These are phyloP conservation scores for Betta splendens DNA, from an alignment of 2,797 vertebrate species.

Conservation along the genomic window DNA sequence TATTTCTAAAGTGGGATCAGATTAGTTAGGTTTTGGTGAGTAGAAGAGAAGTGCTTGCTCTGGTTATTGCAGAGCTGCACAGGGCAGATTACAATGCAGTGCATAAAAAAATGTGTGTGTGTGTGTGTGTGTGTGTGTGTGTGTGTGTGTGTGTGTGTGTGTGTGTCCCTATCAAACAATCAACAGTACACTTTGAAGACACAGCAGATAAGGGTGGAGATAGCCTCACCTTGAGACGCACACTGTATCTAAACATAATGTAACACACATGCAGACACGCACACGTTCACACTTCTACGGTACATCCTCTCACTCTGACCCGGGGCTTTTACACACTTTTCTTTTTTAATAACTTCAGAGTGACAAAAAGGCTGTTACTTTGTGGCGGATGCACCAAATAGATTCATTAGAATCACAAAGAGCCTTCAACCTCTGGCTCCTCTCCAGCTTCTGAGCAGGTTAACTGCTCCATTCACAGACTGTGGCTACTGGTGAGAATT, in stretches of 20 bases:
- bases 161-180: conserved; percentile 61
- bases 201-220: conserved; percentile 69
- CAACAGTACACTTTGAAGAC: conserved; percentile 73
- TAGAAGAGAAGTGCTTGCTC: background rate
- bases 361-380: conserved; percentile 52
- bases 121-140: conserved; percentile 11
- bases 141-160: conserved; percentile 9
- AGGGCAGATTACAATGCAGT: conserved; percentile 22
- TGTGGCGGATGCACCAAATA: conserved; percentile 41
- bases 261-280: conserved; percentile 1
- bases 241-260: conserved; percentile 51
- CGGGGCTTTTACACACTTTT: conserved; percentile 30
- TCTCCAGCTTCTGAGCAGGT: conserved; percentile 42
- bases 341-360: conserved; percentile 33
- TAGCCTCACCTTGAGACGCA: conserved; percentile 72
- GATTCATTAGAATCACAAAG: conserved; percentile 66
- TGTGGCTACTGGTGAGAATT: conserved; percentile 2
- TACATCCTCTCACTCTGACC: conserved; percentile 43
- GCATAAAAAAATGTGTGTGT: conserved; percentile 22
- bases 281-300: conserved; percentile 7
- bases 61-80: conserved; percentile 23
- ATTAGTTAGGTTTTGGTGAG: background rate
- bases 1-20: background rate
- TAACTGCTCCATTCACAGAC: conserved; percentile 11
- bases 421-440: conserved; percentile 55